Evolutionary conservation across 2,797 vertebrate species (phyloP).

Genomic region (Sebastiscus albofasciatus): DNA sequence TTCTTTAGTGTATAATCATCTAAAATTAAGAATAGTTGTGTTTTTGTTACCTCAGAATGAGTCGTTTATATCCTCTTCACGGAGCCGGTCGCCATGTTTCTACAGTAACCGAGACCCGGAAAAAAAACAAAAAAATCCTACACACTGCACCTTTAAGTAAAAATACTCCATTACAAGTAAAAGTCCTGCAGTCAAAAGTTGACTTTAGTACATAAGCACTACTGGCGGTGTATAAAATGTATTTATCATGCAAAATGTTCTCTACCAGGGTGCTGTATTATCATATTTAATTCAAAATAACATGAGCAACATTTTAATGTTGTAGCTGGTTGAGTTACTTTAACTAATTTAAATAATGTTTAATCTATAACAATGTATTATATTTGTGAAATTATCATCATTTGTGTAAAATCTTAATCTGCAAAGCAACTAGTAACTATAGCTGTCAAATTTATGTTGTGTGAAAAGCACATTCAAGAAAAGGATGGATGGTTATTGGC

Average conservation of each 20-base stretch:
- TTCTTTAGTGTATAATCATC: too few relatives aligned
- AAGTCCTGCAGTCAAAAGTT: too few relatives aligned
- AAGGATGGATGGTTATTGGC: neutral
- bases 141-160: neutral
- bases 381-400: neutral
- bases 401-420: neutral
- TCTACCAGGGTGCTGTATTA: neutral
- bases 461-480: neutral
- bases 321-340: neutral
- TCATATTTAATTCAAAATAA: neutral
- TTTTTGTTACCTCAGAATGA: too few relatives aligned
- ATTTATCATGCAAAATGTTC: neutral
- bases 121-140: too few relatives aligned
- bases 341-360: neutral
- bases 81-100: too few relatives aligned
- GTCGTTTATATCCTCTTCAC: too few relatives aligned
- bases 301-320: neutral
- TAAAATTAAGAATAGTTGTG: too few relatives aligned
- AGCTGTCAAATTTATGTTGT: neutral
- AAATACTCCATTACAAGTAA: neutral
- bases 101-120: rapidly evolving
- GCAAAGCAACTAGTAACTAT: neutral
- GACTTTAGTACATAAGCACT: neutral
- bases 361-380: neutral
- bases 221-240: neutral